Percentiles rank a stretch among this genome's conserved stretches.
phyloP scores from a whole-genome alignment of 2,888 invertebrate species.

The Gryllus longicercus region DNA sequence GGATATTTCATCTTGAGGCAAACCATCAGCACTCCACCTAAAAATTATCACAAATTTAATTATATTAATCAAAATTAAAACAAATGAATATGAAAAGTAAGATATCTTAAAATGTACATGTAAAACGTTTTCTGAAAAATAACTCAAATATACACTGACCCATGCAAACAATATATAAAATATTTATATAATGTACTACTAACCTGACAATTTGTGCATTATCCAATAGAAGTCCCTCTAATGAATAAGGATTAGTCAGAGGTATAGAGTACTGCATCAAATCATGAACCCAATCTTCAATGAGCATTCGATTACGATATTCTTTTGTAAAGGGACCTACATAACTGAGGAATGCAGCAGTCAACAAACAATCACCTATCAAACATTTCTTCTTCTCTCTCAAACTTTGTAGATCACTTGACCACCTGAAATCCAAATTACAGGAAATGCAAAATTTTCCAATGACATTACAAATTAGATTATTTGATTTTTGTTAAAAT shows the following conservation, averaged over 20 bases:
- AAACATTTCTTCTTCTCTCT: background rate
- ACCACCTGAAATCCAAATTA: background rate
- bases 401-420: background rate
- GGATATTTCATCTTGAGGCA: background rate
- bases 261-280: background rate
- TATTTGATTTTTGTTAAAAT: too few species aligned
- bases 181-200: too few species aligned
- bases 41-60: background rate
- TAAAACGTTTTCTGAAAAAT: too few species aligned
- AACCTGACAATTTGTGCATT: background rate
- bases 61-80: too few species aligned
- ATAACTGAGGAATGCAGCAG: background rate
- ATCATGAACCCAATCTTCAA: background rate
- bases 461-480: too few species aligned
- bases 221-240: background rate
- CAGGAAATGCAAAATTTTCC: too few species aligned
- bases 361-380: slow-evolving; percentile 17
- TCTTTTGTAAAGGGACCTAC: background rate
- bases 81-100: too few species aligned
- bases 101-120: too few species aligned
- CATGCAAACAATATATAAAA: too few species aligned
- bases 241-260: background rate
- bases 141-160: too few species aligned
- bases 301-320: background rate
- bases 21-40: background rate